Evolutionary conservation across 2,888 invertebrate genomes (phyloP), one percentile per base, ranked within the genome.

Genomic region (Eurytoma adleriae): DNA sequence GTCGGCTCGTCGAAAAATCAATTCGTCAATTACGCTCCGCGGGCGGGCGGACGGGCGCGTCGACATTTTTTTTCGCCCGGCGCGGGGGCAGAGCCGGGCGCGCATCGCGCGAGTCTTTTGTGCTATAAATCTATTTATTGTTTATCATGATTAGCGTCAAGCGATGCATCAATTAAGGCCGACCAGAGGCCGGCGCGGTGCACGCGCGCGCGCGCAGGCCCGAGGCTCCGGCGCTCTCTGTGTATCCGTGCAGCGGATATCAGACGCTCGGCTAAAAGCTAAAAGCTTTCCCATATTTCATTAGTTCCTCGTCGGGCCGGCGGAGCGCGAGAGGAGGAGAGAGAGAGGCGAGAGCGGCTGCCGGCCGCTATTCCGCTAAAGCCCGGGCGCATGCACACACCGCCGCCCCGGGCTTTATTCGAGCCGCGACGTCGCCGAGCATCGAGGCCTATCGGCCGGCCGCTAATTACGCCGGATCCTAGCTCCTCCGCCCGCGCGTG

Each of bases 201-300:
- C 72, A 67, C 48, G 54, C 59, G 27, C 56, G 54, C 40, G 24
- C 68, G 27, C 20, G 52, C 30, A 27, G 56, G 18, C 3, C 50
- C 27, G 64, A 3, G 56, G 61, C 73, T 78, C 79, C 75, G 68
- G 75, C 70, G 64, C 66, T 50, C 62, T 40, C n/a, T 73, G 73
- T 74, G 61, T 66, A 73, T 71, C 57, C 70, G 68, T 57, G 78
- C 77, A 76, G 78, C 85, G 86, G 87, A 88, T 86, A 87, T 88
- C 88, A 88, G 88, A 88, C 87, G 87, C 82, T 87, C 87, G 84
- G 87, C 88, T 88, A 88, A 88, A 88, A 88, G 88, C 88, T 88
- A 88, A 88, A 88, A 88, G 88, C 88, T 88, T 88, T 88, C 87
- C 88, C 88, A 88, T 88, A 88, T 88, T 88, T 88, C 88, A 88